Base-by-base conservation (phyloP, 2,888 invertebrate species). In the Hylaea fasciaria region DNA sequence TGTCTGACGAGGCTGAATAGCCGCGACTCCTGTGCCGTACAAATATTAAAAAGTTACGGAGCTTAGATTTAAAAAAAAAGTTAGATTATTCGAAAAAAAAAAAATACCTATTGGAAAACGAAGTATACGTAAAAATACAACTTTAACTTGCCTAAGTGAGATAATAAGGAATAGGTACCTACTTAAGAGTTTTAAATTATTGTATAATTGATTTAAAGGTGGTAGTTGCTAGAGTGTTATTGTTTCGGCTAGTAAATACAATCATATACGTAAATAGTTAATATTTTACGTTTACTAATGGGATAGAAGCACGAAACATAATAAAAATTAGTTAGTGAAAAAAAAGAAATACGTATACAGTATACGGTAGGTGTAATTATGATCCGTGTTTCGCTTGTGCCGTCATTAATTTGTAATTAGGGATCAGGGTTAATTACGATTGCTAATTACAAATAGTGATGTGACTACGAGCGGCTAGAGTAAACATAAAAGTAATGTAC, bases 91-190 rank as follows among this genome's bases (percentile, higher is more conserved):
- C 76, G 80, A 86, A 76, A 22, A 22, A 22, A n/a, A 59, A 37
- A 86, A 76, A 78, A 86, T 82, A 79, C 85, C 86, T 88, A 90
- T 89, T 89, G 80, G 87, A 90, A 90, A 91, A 90, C 90, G 91
- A 91, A 86, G 92, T 92, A 92, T 92, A 92, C 92, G 92, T 91
- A 90, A 91, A 86, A 84, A 89, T 81, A 89, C 90, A 90, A 90
- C 89, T 91, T 91, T 91, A 91, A 91, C 90, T 92, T 91, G 91
- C 91, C 91, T 91, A 91, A 91, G 91, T 92, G 91, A 91, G 90
- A 91, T 88, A 85, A 85, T 91, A 92, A 91, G 89, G 80, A 80
- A 83, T 86, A n/a, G n/a, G n/a, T n/a, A n/a, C n/a, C n/a, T n/a
- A 88, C 79, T 87, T 90, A 90, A 89, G 86, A 84, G 69, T 87